Percentiles rank a stretch among this genome's conserved stretches.
Evolutionary conservation across 2,113 vertebrate species (phyloP).

Genomic region (Sturnus vulgaris): DNA sequence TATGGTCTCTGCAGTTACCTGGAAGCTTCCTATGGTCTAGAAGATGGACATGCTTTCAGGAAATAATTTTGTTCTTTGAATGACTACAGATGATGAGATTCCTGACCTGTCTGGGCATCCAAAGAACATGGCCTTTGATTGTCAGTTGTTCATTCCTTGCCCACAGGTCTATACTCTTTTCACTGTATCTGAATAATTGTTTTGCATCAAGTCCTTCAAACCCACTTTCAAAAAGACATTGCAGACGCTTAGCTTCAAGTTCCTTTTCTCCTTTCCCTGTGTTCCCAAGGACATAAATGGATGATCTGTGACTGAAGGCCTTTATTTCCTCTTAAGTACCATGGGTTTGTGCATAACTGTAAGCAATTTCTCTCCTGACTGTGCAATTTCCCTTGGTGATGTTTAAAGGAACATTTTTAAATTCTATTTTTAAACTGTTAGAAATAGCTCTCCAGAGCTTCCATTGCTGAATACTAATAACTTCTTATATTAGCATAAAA

Average conservation of each 20-base stretch:
- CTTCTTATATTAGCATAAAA: slow-evolving; percentile 40
- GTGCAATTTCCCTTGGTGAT: slow-evolving; percentile 36
- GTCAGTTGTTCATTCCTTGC: background rate
- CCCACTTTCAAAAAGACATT: background rate
- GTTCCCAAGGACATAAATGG: slow-evolving; percentile 19
- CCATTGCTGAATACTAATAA: slow-evolving; percentile 31
- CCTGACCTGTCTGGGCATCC: background rate
- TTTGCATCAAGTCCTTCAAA: background rate
- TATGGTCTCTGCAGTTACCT: background rate
- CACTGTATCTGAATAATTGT: background rate
- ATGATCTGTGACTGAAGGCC: background rate
- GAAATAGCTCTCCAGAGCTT: slow-evolving; percentile 42
- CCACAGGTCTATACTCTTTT: background rate
- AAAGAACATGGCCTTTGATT: background rate
- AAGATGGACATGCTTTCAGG: background rate
- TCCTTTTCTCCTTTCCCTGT: background rate
- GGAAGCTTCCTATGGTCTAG: background rate
- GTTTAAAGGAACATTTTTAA: slow-evolving; percentile 35
- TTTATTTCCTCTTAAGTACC: background rate
- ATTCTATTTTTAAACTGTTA: slow-evolving; percentile 42
- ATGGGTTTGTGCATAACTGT: background rate
- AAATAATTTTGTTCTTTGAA: background rate
- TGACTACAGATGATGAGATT: background rate
- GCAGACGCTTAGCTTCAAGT: background rate
- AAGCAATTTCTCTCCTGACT: slow-evolving; percentile 44